phyloP scores from a whole-genome alignment of 2,797 vertebrate species.

The Dryobates pubescens region DNA sequence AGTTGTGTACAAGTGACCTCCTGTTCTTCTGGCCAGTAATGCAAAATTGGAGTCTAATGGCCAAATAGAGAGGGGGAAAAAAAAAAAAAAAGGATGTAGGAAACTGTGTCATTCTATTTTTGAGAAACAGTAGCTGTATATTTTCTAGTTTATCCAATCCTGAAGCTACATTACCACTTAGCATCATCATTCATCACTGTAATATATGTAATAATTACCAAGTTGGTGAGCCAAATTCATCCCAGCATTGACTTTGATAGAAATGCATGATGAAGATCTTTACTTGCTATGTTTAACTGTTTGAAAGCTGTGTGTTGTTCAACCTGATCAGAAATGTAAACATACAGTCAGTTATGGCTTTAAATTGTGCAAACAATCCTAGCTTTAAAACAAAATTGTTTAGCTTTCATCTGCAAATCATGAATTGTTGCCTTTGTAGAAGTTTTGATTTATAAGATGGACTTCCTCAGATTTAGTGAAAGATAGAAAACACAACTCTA shows the following conservation, averaged over 20 bases:
- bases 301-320: not conserved
- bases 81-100: not conserved
- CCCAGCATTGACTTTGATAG: not conserved
- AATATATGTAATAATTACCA: not conserved
- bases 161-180: not conserved
- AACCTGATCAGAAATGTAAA: not conserved
- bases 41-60: not conserved
- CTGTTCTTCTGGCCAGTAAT: not conserved
- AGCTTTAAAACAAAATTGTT: not conserved
- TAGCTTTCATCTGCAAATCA: not conserved
- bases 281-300: not conserved
- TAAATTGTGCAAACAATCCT: not conserved
- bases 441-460: not conserved
- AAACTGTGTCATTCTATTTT: not conserved
- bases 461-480: not conserved
- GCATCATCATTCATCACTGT: not conserved
- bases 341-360: not conserved
- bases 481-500: not conserved
- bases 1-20: not conserved
- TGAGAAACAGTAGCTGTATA: not conserved
- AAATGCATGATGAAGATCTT: not conserved
- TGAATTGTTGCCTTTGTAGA: not conserved
- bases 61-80: rapidly evolving
- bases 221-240: not conserved
- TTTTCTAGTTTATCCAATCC: not conserved